These are phyloP conservation scores for Mobula hypostoma DNA, from an alignment of 2,113 vertebrate species.

Conservation along the genomic window DNA sequence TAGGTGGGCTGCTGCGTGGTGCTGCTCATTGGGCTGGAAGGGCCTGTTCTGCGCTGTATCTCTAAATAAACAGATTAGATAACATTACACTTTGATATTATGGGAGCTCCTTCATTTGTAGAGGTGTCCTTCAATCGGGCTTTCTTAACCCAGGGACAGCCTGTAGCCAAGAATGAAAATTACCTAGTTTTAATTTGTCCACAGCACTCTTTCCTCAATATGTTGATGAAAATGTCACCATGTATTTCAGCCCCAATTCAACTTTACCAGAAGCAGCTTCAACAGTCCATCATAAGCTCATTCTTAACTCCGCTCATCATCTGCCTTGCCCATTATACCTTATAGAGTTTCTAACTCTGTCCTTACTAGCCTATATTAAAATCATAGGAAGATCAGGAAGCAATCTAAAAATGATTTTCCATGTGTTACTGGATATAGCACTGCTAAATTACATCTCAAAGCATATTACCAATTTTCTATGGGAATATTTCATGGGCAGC, in stretches of 20 bases:
- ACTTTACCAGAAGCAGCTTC: neutral
- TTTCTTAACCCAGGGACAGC: too few species aligned
- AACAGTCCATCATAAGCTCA: neutral
- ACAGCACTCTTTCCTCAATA: neutral
- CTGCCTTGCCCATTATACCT: neutral
- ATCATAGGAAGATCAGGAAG: too few species aligned
- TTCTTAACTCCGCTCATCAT: neutral
- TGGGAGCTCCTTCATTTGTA: too few species aligned
- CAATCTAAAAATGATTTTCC: neutral
- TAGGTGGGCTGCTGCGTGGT: too few species aligned
- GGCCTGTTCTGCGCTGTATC: too few species aligned
- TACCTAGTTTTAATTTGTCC: neutral
- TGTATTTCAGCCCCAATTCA: neutral
- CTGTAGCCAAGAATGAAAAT: neutral
- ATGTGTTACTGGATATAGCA: neutral
- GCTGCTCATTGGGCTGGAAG: too few species aligned
- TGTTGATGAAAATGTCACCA: neutral
- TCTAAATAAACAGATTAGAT: neutral
- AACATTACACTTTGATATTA: neutral
- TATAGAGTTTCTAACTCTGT: neutral
- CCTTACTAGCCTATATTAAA: neutral
- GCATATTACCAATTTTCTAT: neutral
- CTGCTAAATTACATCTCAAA: neutral
- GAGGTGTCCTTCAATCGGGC: too few species aligned
- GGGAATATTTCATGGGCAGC: neutral